phyloP scores from a whole-genome alignment of 2,797 vertebrate genomes.

The Enteromius afrohamiltoni region DNA sequence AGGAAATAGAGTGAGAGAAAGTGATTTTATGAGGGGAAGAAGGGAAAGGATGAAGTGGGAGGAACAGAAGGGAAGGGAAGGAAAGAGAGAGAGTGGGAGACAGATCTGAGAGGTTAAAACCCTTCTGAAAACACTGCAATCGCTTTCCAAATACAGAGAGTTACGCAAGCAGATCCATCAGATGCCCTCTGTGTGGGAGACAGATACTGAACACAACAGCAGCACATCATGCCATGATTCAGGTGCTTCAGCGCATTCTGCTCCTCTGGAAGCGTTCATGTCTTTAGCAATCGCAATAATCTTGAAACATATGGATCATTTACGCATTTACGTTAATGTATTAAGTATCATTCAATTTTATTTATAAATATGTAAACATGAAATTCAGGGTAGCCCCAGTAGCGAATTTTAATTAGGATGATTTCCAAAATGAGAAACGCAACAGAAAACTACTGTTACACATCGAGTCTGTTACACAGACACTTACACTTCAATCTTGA shows the following conservation, averaged over 20 bases:
- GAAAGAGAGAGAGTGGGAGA: constrained; percentile 27
- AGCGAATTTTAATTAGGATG: not conserved
- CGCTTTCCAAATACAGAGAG: constrained; percentile 43
- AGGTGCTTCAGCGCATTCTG: not conserved
- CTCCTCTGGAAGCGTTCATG: constrained; percentile 20
- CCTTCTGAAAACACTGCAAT: constrained; percentile 39
- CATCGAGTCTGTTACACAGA: too few species aligned
- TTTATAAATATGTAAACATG: not conserved
- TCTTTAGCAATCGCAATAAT: not conserved
- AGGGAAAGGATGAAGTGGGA: constrained; percentile 32
- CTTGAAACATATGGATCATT: too few species aligned
- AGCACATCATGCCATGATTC: constrained; percentile 30
- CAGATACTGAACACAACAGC: not conserved
- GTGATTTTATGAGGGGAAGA: constrained; percentile 23
- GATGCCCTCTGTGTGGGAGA: constrained; percentile 32
- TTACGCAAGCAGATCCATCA: constrained; percentile 31
- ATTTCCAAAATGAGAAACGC: not conserved
- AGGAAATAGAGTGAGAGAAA: constrained; percentile 32
- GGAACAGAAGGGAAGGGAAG: constrained; percentile 22
- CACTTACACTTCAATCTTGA: too few species aligned
- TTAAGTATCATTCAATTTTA: not conserved
- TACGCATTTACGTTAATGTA: too few species aligned
- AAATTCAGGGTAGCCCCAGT: not conserved
- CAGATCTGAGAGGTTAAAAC: constrained; percentile 40
- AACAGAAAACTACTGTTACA: too few species aligned